phyloP scores from a whole-genome alignment of 2,797 vertebrate genomes.

The Chaunax sp. region DNA sequence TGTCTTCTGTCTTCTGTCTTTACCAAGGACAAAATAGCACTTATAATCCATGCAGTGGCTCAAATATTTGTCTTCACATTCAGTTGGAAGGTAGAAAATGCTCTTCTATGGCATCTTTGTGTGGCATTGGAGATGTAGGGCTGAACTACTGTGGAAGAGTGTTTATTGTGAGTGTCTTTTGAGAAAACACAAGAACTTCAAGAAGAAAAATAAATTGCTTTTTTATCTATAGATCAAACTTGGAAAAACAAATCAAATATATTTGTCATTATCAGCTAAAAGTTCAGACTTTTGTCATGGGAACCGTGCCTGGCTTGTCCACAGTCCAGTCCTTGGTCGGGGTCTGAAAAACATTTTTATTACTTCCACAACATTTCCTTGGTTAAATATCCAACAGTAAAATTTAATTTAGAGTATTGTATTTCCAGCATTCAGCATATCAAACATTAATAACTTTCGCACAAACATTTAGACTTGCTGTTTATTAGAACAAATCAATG shows the following conservation, averaged over 20 bases:
- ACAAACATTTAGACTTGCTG: slow-evolving; percentile 48
- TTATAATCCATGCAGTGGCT: not conserved
- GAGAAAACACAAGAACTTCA: too few relatives aligned
- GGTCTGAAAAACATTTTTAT: slow-evolving; percentile 69
- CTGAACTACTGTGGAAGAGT: too few relatives aligned
- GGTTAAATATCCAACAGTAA: slow-evolving; percentile 34
- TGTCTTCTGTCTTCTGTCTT: too few relatives aligned
- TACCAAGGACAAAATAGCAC: not conserved
- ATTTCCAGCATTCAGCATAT: slow-evolving; percentile 37
- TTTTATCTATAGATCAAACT: too few relatives aligned
- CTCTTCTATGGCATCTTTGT: too few relatives aligned
- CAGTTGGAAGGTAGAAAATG: not conserved
- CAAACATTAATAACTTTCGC: slow-evolving; percentile 49
- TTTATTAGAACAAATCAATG: slow-evolving; percentile 73
- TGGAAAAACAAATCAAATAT: too few relatives aligned
- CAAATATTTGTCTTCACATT: not conserved
- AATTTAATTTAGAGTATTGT: slow-evolving; percentile 32
- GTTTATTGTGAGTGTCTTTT: too few relatives aligned
- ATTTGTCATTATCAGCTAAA: too few relatives aligned
- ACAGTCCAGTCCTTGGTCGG: slow-evolving; percentile 46
- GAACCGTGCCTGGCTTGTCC: too few relatives aligned
- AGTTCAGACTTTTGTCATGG: slow-evolving; percentile 12
- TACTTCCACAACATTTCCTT: slow-evolving; percentile 27
- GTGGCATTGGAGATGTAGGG: too few relatives aligned
- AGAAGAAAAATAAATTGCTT: too few relatives aligned